Conservation (phyloP, 2,113 vertebrate genomes). For the Hydropotes inermis region DNA sequence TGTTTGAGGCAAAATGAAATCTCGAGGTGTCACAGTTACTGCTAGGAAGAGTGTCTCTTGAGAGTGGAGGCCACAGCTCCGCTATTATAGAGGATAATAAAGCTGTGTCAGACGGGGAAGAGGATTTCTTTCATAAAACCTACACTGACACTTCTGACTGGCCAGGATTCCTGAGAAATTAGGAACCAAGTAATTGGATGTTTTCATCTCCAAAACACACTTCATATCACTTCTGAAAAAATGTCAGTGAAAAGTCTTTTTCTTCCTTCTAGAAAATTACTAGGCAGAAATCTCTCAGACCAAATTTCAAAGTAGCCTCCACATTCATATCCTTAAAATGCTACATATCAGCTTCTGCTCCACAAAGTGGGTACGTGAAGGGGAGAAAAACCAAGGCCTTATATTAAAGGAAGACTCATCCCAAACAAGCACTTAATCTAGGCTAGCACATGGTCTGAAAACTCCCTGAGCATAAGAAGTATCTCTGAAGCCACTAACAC, state of each 20-base stretch:
- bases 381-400: not conserved
- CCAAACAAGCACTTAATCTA: not conserved
- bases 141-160: slow-evolving; percentile 5
- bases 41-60: not conserved
- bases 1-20: slow-evolving; percentile 37
- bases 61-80: not conserved
- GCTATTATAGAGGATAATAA: not conserved
- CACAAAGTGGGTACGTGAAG: not conserved
- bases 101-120: not conserved
- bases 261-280: not conserved
- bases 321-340: not conserved
- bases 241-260: slow-evolving; percentile 2
- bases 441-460: not conserved
- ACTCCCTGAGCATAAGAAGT: not conserved
- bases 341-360: not conserved
- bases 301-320: slow-evolving; percentile 38
- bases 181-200: slow-evolving; percentile 21
- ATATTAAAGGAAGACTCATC: not conserved
- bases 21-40: not conserved
- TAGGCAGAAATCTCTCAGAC: slow-evolving; percentile 32
- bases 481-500: not conserved
- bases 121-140: slow-evolving; percentile 21
- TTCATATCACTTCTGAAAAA: slow-evolving; percentile 23
- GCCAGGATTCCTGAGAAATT: slow-evolving; percentile 9
- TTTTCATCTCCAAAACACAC: slow-evolving; percentile 29